These are phyloP conservation scores for Puffinus mauretanicus DNA, from an alignment of 2,113 vertebrate genomes.

Conservation along the genomic window DNA sequence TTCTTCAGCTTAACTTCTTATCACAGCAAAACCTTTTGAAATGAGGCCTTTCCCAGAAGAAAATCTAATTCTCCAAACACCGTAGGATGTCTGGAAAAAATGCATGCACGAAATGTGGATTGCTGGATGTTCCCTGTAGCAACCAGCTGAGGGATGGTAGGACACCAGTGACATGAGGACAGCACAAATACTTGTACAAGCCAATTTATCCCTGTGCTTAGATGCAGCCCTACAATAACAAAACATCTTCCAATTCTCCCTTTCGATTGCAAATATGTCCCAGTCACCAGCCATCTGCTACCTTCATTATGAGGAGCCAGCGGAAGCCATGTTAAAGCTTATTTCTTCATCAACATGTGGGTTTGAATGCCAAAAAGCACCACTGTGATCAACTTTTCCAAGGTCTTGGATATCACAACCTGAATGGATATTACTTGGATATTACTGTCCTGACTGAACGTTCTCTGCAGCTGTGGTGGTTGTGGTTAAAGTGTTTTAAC, in stretches of 20 bases:
- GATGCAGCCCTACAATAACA: not conserved
- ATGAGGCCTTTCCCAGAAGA: not conserved
- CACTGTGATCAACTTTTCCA: not conserved
- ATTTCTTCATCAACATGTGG: not conserved
- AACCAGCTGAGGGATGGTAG: not conserved
- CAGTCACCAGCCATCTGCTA: not conserved
- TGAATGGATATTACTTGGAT: not conserved
- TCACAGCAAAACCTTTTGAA: not conserved
- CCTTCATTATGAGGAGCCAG: not conserved
- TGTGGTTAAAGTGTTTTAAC: not conserved
- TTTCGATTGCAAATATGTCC: not conserved
- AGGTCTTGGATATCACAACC: not conserved
- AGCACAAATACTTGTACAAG: not conserved
- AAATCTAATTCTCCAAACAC: not conserved
- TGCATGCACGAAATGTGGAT: rapidly evolving
- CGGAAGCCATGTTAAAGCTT: not conserved
- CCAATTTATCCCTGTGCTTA: not conserved
- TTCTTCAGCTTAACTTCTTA: not conserved
- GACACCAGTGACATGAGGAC: not conserved
- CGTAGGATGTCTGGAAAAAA: not conserved
- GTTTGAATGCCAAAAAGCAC: not conserved
- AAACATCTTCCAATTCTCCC: not conserved
- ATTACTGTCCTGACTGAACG: not conserved
- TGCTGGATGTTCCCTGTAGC: not conserved
- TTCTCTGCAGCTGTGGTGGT: not conserved